Base-by-base conservation (phyloP, 1,140 invertebrate species). In the Hestina assimilis region DNA sequence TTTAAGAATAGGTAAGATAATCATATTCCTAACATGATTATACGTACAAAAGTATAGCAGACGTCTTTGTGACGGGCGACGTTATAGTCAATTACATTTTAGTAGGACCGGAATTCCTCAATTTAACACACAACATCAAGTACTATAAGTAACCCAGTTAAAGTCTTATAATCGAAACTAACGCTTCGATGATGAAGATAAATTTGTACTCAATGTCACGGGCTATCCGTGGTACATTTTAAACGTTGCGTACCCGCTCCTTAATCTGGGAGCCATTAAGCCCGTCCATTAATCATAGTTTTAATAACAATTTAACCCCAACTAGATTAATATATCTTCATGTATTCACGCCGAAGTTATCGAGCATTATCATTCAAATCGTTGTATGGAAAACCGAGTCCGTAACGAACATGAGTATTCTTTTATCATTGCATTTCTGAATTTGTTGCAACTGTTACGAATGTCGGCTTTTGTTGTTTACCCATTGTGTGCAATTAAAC, bases 291-390 rank as follows among this genome's bases (percentile, higher is more conserved):
- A 82, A 87, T 87, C 84, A 86, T 84, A 86, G 81, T 87, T 84
- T 87, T 87, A 87, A 87, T 87, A 84, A 87, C 76, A 83, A 84
- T 87, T 85, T 87, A 87, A 83, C 80, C 82, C 83, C 74, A 77
- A 83, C 72, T 79, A 76, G 75, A 83, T 85, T 83, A 85, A 87
- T 87, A 87, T 81, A 87, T 87, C 80, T 87, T 87, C 80, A 81
- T 85, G 74, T 82, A 76, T 79, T 73, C 76, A 78, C 67, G 62
- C 60, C 45, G 66, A 62, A 75, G 41, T 72, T 69, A 75, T 76
- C 67, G 20, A 59, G 75, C 66, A 80, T 85, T 83, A 83, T 80
- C 72, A 83, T 86, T 83, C 59, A 84, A 81, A 82, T 35, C 31
- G 31, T 35, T 83, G 73, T 68, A 77, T 81, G 73, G 48, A 74